Percentiles rank a stretch among this genome's conserved stretches.
These are phyloP conservation scores for Sitta carolinensis DNA, from an alignment of 2,797 vertebrate species.

Conservation along the genomic window DNA sequence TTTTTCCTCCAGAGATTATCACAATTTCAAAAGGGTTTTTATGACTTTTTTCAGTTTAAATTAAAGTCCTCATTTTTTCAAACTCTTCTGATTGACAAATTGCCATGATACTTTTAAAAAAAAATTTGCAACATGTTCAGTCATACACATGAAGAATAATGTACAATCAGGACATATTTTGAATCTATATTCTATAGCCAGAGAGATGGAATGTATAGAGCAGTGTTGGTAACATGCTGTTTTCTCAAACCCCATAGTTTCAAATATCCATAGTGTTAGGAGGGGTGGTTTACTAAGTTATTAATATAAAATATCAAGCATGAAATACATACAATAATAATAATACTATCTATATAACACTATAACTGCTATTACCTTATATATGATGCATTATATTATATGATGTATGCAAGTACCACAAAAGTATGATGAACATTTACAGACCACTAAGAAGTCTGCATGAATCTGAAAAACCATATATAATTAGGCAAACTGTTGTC, in stretches of 20 bases:
- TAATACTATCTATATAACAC: background rate
- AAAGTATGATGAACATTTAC: background rate
- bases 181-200: background rate
- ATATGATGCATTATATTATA: background rate
- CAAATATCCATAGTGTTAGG: background rate
- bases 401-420: background rate
- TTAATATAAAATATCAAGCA: background rate
- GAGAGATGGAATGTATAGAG: background rate
- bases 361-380: background rate
- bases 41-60: background rate
- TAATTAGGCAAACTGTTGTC: background rate
- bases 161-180: background rate
- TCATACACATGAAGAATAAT: background rate
- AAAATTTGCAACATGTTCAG: background rate
- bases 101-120: background rate
- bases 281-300: background rate
- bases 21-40: accelerated
- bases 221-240: background rate
- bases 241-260: background rate
- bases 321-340: background rate
- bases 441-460: background rate
- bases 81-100: background rate
- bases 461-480: background rate
- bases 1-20: background rate
- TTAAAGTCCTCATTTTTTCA: background rate